phyloP scores from a whole-genome alignment of 2,888 invertebrate genomes.

The Didymodactylos carnosus region DNA sequence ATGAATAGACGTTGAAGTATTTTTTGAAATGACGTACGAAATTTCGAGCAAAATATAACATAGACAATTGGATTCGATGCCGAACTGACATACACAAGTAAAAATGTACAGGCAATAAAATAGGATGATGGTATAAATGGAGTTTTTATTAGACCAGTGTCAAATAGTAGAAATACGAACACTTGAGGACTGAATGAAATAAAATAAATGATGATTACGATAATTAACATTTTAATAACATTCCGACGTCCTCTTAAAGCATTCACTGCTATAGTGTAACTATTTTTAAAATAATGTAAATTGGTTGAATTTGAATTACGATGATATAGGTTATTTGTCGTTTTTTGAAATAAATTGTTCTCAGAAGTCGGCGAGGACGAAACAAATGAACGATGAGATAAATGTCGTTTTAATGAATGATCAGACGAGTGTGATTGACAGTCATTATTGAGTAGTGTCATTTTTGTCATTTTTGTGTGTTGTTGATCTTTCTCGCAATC shows the following conservation, averaged over 20 bases:
- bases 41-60: not conserved
- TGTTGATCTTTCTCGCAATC: too few relatives aligned
- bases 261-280: too few relatives aligned
- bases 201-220: not conserved
- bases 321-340: too few relatives aligned
- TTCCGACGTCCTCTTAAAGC: not conserved
- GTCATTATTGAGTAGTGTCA: too few relatives aligned
- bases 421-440: too few relatives aligned
- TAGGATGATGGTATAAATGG: not conserved
- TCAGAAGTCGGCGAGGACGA: too few relatives aligned
- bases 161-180: not conserved
- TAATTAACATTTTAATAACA: not conserved
- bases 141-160: not conserved
- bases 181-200: not conserved
- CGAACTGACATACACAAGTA: not conserved
- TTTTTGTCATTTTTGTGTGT: too few relatives aligned
- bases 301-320: too few relatives aligned
- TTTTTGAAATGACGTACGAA: not conserved
- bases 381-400: too few relatives aligned
- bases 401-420: too few relatives aligned
- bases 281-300: too few relatives aligned
- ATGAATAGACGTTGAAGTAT: not conserved
- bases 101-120: not conserved
- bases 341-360: too few relatives aligned
- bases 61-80: not conserved